Conservation (phyloP, 2,113 vertebrate genomes). For the Theropithecus gelada region DNA sequence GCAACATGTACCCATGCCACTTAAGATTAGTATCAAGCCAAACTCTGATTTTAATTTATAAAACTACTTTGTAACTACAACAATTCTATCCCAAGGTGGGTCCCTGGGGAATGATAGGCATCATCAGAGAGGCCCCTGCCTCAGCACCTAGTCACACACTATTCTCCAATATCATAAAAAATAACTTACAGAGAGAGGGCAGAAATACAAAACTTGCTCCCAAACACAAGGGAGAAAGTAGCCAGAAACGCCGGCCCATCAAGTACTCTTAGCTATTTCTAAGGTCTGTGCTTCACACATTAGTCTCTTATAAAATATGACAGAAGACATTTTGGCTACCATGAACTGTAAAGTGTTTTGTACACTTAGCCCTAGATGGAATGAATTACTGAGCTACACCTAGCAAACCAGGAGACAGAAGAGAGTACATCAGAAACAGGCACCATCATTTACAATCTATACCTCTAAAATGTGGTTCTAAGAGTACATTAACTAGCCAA, state of each 20-base stretch:
- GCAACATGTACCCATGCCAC: neutral
- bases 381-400: neutral
- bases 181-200: conserved; percentile 9
- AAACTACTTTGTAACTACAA: conserved; percentile 2
- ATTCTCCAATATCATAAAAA: conserved; percentile 56
- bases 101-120: neutral
- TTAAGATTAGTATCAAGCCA: conserved; percentile 8
- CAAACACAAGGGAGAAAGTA: neutral
- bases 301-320: conserved; percentile 57
- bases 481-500: conserved; percentile 18
- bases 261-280: neutral
- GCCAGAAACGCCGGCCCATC: conserved; percentile 40
- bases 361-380: neutral
- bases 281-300: conserved; percentile 4
- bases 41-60: conserved; percentile 62
- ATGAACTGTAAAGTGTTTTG: conserved; percentile 1
- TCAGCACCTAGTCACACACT: conserved; percentile 8
- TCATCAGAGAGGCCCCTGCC: neutral
- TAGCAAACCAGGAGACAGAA: conserved; percentile 43
- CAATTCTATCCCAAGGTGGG: conserved; percentile 36
- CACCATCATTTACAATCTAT: conserved; percentile 23
- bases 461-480: neutral
- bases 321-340: conserved; percentile 35
- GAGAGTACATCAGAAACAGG: neutral
- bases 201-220: conserved; percentile 48